A percentile compares a stretch with the other conserved stretches of the same genome.
phyloP scores from a whole-genome alignment of 2,888 invertebrate genomes.

The Orthosia gothica region DNA sequence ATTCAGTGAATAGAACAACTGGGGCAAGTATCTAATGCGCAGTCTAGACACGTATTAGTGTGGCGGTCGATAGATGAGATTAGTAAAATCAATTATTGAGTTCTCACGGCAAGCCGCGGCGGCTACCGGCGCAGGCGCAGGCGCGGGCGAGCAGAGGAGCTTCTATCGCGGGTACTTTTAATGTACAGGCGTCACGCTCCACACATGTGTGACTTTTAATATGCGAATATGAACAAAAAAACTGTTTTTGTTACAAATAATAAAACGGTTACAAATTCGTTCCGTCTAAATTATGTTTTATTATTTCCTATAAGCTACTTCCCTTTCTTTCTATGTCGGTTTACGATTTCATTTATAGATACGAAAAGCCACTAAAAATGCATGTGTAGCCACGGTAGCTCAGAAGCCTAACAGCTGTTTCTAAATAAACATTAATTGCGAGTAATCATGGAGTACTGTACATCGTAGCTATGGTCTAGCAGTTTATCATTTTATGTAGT shows the following conservation, averaged over 20 bases:
- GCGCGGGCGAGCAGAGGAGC: slow-evolving; percentile 23
- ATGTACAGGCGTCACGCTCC: slow-evolving; percentile 44
- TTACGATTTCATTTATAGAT: slow-evolving; percentile 37
- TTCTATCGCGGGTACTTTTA: slow-evolving; percentile 57
- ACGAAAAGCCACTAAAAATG: slow-evolving; percentile 11
- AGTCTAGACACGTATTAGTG: slow-evolving; percentile 81
- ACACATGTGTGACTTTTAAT: slow-evolving; percentile 51
- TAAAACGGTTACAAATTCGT: background rate
- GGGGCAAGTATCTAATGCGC: slow-evolving; percentile 66
- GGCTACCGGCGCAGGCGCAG: slow-evolving; percentile 58
- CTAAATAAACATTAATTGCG: slow-evolving; percentile 34
- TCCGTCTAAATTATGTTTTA: background rate
- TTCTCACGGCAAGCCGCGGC: slow-evolving; percentile 82
- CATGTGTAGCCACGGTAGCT: slow-evolving; percentile 1
- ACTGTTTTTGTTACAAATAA: background rate
- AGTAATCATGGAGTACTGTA: slow-evolving; percentile 38
- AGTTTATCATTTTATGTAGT: slow-evolving; percentile 39
- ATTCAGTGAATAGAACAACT: slow-evolving; percentile 45
- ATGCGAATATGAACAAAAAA: background rate
- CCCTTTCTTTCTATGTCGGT: background rate
- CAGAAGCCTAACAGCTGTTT: slow-evolving; percentile 44
- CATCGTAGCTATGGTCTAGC: slow-evolving; percentile 29
- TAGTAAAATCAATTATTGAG: slow-evolving; percentile 87
- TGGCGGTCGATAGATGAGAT: slow-evolving; percentile 82
- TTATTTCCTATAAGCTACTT: background rate